These are phyloP conservation scores for Thamnaconus septentrionalis DNA, from an alignment of 2,113 vertebrate species.

Conservation along the genomic window DNA sequence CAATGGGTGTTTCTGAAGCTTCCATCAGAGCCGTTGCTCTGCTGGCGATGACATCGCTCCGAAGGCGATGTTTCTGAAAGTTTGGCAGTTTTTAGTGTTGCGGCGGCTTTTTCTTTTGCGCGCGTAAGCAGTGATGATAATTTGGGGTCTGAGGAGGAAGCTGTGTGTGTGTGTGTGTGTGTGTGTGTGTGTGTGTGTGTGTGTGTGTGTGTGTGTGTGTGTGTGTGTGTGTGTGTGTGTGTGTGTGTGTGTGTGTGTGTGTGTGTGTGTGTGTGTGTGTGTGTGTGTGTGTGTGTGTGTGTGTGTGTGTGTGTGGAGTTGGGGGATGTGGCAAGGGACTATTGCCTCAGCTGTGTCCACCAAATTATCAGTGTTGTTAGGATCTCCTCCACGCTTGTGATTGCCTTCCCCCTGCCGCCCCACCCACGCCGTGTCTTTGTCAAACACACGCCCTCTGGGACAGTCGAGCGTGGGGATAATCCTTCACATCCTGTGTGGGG, in stretches of 20 bases:
- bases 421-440: conserved; percentile 37
- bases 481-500: conserved; percentile 63
- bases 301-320: too few species aligned
- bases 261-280: too few species aligned
- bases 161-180: neutral
- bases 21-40: neutral
- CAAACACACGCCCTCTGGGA: conserved; percentile 50
- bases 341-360: conserved; percentile 68
- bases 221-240: too few species aligned
- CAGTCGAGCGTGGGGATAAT: conserved; percentile 43
- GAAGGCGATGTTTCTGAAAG: conserved; percentile 11
- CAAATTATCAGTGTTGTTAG: conserved; percentile 62
- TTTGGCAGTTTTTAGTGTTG: too few species aligned
- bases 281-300: too few species aligned
- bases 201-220: neutral
- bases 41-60: conserved; percentile 8
- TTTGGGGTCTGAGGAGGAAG: neutral
- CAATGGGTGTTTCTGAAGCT: too few species aligned
- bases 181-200: neutral
- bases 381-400: conserved; percentile 36
- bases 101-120: too few species aligned
- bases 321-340: conserved; percentile 8
- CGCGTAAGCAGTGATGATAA: conserved; percentile 12
- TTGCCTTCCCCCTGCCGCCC: conserved; percentile 42
- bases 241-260: too few species aligned